A percentile compares a stretch with the other conserved stretches of the same genome.
phyloP scores from a whole-genome alignment of 2,113 vertebrate species.

The Brachyistius frenatus region DNA sequence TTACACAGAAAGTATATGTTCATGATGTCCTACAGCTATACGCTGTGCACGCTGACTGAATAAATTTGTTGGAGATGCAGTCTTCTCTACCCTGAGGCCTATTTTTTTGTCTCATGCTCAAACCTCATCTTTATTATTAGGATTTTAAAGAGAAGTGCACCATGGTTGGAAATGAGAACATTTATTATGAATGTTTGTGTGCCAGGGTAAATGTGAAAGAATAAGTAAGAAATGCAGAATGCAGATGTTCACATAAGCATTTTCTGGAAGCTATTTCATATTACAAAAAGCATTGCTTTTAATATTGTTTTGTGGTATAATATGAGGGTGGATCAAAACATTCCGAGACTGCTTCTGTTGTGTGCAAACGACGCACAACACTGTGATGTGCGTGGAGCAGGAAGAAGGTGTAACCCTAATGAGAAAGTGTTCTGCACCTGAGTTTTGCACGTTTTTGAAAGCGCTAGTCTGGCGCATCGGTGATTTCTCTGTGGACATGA shows the following conservation, averaged over 20 bases:
- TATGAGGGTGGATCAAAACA: neutral
- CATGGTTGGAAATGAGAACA: constrained; percentile 13
- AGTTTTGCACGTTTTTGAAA: no score
- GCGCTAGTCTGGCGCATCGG: no score
- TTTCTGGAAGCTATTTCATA: constrained; percentile 18
- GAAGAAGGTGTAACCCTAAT: no score
- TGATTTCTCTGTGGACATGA: no score
- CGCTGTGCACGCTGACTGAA: constrained; percentile 21
- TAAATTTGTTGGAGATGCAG: constrained; percentile 15
- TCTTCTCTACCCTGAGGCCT: constrained; percentile 23
- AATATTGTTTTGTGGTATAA: constrained; percentile 2
- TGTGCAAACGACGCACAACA: no score
- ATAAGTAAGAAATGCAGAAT: constrained; percentile 28
- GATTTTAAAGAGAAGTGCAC: constrained; percentile 35
- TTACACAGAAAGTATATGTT: constrained; percentile 19
- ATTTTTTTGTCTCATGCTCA: constrained; percentile 14
- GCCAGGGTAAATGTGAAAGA: constrained; percentile 3
- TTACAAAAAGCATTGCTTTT: neutral
- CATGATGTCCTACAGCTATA: constrained; percentile 12
- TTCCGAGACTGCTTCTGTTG: no score
- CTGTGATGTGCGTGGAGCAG: no score
- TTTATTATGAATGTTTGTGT: constrained; percentile 30
- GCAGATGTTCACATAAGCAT: neutral
- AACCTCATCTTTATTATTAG: constrained; percentile 51
- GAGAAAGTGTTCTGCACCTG: no score